Percentiles rank a stretch among this genome's conserved stretches.
These are phyloP conservation scores for Octomys mimax DNA, from an alignment of 2,797 vertebrate genomes.

Conservation along the genomic window DNA sequence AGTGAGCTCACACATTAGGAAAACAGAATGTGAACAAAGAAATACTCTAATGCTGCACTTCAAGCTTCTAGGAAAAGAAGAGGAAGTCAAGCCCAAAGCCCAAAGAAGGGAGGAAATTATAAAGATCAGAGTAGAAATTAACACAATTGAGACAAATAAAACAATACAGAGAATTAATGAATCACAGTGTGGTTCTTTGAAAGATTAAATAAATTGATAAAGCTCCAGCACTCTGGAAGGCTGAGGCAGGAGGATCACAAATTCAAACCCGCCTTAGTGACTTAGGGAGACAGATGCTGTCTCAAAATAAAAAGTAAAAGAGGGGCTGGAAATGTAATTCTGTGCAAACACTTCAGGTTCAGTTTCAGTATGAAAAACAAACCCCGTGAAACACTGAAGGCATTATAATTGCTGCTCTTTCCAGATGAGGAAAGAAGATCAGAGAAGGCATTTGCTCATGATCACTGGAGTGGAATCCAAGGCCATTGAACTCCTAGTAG, in stretches of 20 bases:
- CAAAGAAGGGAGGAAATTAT: no score
- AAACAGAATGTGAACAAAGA: no score
- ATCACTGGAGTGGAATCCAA: neutral
- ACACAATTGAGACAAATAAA: no score
- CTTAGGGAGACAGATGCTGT: neutral
- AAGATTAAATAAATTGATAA: no score
- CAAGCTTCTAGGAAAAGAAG: no score
- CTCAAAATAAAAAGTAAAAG: neutral
- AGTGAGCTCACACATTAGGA: no score
- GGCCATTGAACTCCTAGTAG: neutral
- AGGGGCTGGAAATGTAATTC: neutral
- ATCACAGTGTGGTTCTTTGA: no score
- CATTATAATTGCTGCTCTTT: neutral
- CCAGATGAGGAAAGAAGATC: neutral
- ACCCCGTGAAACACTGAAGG: neutral
- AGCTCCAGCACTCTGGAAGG: neutral
- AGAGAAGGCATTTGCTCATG: neutral
- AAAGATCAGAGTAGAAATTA: no score
- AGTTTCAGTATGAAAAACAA: neutral
- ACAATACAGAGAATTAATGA: no score
- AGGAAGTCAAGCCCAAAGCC: no score
- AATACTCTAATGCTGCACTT: no score
- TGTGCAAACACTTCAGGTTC: neutral
- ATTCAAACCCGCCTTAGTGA: neutral
- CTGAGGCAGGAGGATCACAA: neutral